These are phyloP conservation scores for Chinchilla lanigera DNA, from an alignment of 2,113 vertebrate genomes.

Conservation along the genomic window DNA sequence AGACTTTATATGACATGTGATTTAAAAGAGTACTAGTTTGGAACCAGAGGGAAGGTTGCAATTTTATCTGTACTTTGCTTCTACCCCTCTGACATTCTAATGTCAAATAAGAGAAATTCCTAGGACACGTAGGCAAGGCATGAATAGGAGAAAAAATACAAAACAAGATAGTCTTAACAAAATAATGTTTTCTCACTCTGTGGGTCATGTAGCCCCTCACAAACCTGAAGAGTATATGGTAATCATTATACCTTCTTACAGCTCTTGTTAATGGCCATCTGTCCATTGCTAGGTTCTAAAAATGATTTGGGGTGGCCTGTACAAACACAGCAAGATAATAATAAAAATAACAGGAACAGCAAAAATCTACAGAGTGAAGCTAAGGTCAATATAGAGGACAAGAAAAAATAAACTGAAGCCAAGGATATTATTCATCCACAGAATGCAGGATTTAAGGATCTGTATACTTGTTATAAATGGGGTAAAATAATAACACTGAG, in stretches of 20 bases:
- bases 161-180: not conserved
- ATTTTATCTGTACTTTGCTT: not conserved
- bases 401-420: slow-evolving; percentile 36
- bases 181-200: not conserved
- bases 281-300: not conserved
- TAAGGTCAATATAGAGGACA: slow-evolving; percentile 3
- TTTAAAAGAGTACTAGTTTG: not conserved
- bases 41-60: not conserved
- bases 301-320: not conserved
- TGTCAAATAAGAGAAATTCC: not conserved
- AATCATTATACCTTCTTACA: not conserved
- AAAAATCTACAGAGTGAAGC: slow-evolving; percentile 20
- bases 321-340: slow-evolving; percentile 31
- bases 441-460: not conserved
- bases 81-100: not conserved
- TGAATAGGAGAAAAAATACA: not conserved
- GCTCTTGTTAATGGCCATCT: not conserved
- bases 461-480: not conserved
- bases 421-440: not conserved
- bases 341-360: slow-evolving; percentile 16
- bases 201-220: not conserved
- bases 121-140: not conserved
- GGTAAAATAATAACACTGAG: not conserved
- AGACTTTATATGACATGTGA: not conserved
- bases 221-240: not conserved